Evolutionary conservation across 1,140 invertebrate species (phyloP), one percentile per base, ranked within the genome.

Genomic region (Apis dorsata): DNA sequence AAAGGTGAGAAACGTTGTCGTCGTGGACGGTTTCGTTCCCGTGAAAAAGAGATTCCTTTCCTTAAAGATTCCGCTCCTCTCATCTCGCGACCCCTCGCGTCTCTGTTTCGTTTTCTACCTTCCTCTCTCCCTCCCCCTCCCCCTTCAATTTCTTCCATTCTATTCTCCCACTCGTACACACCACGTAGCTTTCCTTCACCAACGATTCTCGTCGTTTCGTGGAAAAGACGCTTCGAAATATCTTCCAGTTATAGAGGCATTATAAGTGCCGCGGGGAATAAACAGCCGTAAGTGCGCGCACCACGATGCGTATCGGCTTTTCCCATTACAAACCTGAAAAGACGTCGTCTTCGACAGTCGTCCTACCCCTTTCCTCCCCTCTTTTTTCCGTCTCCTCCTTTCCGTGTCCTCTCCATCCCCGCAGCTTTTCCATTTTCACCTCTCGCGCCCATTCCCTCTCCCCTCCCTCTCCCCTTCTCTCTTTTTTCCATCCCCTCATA

Each of bases 251-350:
- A 91, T 90, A 89, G 86, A 81, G 85, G 87, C 90, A 91, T 92
- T 92, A 91, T 91, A 92, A 91, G 88, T 83, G 90, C 90, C 85
- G 83, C 72, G 86, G 84, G 88, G 88, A 91, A 91, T 93, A 93
- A 93, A 91, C 88, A 93, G 91, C 89, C 85, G 92, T 92, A 92
- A 93, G 91, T 91, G 92, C 90, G 92, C 89, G 88, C 89, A 89
- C 85, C 81, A 86, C 90, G 89, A 93, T 92, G 90, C 91, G 89
- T 93, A 93, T 93, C 92, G 90, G 90, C 89, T 92, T 93, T 93
- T 93, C 90, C 91, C 90, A 93, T 93, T 93, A 93, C 87, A 88
- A 89, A 87, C 87, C 89, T 91, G 91, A 93, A 93, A 92, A 88
- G 91, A 86, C 88, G 89, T 59, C 84, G 69, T 77, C 79, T 68